Percentiles rank a stretch among this genome's conserved stretches.
These are phyloP conservation scores for Misgurnus anguillicaudatus DNA, from an alignment of 2,113 vertebrate species.

Conservation along the genomic window DNA sequence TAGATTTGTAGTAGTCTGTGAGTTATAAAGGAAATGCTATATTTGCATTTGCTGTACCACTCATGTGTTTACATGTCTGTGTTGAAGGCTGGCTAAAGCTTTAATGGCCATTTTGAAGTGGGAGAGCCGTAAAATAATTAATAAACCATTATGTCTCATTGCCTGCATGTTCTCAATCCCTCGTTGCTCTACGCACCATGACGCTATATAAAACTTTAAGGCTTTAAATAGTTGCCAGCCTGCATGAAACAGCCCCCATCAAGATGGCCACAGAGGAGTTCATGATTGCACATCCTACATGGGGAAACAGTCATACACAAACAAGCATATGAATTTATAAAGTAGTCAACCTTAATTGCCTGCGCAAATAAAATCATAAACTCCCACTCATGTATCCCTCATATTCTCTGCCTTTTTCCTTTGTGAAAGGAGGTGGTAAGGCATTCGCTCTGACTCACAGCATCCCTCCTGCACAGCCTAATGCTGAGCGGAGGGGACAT, in stretches of 20 bases:
- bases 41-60: no score
- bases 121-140: not conserved
- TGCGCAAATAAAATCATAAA: slow-evolving; percentile 46
- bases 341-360: slow-evolving; percentile 46
- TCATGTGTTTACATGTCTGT: no score
- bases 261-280: slow-evolving; percentile 38
- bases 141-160: slow-evolving; percentile 1
- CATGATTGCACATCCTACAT: slow-evolving; percentile 37
- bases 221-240: slow-evolving; percentile 11
- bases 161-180: not conserved
- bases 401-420: slow-evolving; percentile 20
- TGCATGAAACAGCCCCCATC: slow-evolving; percentile 14
- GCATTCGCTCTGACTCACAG: slow-evolving; percentile 38
- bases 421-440: not conserved
- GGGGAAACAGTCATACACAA: slow-evolving; percentile 37
- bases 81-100: not conserved
- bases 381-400: slow-evolving; percentile 34
- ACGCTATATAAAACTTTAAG: not conserved
- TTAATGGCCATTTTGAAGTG: not conserved
- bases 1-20: no score
- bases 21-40: no score
- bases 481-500: slow-evolving; percentile 28
- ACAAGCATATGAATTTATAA: slow-evolving; percentile 44
- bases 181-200: not conserved
- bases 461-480: slow-evolving; percentile 39